Conservation (phyloP, 2,888 invertebrate species). For the Hirtodrosophila histrioides region DNA sequence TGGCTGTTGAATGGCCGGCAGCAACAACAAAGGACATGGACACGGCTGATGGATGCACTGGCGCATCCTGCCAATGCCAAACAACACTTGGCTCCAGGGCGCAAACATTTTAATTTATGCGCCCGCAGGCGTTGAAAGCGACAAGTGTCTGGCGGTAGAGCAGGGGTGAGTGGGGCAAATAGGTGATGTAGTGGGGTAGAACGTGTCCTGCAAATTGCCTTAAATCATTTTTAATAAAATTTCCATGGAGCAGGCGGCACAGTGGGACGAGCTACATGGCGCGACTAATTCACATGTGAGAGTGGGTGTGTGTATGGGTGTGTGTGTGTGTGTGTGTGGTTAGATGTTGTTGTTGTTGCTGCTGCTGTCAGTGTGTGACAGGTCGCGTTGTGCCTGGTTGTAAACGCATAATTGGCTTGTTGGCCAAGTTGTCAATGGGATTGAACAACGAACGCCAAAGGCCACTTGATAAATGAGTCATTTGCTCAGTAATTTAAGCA, state of each 20-base stretch:
- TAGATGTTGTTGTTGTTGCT: conserved; percentile 21
- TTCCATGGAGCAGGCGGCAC: conserved; percentile 40
- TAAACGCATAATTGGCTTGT: conserved; percentile 60
- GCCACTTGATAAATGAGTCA: conserved; percentile 77
- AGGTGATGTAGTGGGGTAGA: conserved; percentile 3
- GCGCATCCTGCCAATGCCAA: conserved; percentile 37
- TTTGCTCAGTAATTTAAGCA: conserved; percentile 78
- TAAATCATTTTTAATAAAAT: conserved; percentile 79
- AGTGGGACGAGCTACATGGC: conserved; percentile 13
- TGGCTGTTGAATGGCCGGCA: not conserved
- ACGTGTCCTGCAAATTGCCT: conserved; percentile 61
- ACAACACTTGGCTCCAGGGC: conserved; percentile 49
- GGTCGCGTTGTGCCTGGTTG: conserved; percentile 36
- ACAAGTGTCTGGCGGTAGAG: not conserved
- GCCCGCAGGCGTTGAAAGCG: conserved; percentile 36
- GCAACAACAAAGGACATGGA: not conserved
- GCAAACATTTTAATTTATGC: conserved; percentile 71
- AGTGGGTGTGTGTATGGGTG: conserved; percentile 7
- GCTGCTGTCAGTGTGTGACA: conserved; percentile 53
- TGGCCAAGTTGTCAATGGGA: conserved; percentile 59
- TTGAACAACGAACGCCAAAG: conserved; percentile 40
- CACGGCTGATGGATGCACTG: not conserved
- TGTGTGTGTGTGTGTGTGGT: conserved; percentile 5
- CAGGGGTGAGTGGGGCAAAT: too few species aligned
- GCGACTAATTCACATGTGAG: conserved; percentile 51